A percentile compares a stretch with the other conserved stretches of the same genome.
phyloP scores from a whole-genome alignment of 2,113 vertebrate species.

The Aplodontia rufa region DNA sequence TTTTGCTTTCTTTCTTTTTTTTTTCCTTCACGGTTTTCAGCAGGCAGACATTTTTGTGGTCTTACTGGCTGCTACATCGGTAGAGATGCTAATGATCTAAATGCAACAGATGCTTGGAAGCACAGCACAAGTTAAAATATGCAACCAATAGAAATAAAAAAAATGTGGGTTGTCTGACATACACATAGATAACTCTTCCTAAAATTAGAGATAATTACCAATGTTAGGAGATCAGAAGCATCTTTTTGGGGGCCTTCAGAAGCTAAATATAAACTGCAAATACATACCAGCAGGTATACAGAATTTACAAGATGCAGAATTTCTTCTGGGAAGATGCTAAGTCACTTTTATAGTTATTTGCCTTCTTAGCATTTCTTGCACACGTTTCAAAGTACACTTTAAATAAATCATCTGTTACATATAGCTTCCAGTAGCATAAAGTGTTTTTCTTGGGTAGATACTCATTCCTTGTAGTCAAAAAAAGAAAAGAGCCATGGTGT shows the following conservation, averaged over 20 bases:
- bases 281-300: constrained; percentile 58
- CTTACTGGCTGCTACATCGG: constrained; percentile 60
- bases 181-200: constrained; percentile 53
- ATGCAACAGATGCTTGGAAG: constrained; percentile 67
- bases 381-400: constrained; percentile 28
- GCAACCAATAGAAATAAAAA: constrained; percentile 64
- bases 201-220: constrained; percentile 71
- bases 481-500: background rate
- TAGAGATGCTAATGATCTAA: constrained; percentile 61
- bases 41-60: constrained; percentile 51
- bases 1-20: background rate
- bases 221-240: constrained; percentile 66
- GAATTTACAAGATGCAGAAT: constrained; percentile 31
- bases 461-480: constrained; percentile 12
- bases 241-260: background rate
- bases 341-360: constrained; percentile 20
- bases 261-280: constrained; percentile 70
- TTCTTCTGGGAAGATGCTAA: background rate
- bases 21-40: background rate
- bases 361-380: constrained; percentile 40
- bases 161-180: constrained; percentile 56
- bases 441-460: constrained; percentile 17
- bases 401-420: constrained; percentile 59
- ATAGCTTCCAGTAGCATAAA: constrained; percentile 18
- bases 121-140: constrained; percentile 65